phyloP scores from a whole-genome alignment of 2,113 vertebrate species.

The Suncus etruscus region DNA sequence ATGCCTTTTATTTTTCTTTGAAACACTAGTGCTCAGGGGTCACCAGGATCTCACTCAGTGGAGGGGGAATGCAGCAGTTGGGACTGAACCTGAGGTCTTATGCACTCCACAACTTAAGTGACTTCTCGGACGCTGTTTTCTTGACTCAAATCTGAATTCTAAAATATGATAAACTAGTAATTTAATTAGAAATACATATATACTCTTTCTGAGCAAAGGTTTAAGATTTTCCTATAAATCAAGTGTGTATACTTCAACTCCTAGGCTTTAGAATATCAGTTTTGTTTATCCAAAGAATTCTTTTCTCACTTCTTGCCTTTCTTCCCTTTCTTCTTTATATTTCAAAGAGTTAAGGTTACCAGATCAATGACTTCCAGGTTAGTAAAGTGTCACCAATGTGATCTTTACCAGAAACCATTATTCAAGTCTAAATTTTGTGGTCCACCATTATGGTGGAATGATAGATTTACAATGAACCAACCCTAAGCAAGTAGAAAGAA shows the following conservation, averaged over 20 bases:
- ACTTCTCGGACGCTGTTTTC: neutral
- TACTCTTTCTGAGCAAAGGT: conserved; percentile 12
- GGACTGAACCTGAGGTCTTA: no score
- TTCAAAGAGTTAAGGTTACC: conserved; percentile 39
- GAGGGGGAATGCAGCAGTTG: no score
- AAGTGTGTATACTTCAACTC: neutral
- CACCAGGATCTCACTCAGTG: no score
- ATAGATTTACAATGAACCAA: conserved; percentile 45
- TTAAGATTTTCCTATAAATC: neutral
- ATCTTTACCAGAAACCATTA: conserved; percentile 31
- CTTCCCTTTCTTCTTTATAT: neutral
- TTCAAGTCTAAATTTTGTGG: conserved; percentile 55
- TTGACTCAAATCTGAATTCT: conserved; percentile 21
- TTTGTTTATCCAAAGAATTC: neutral
- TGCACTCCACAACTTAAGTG: no score
- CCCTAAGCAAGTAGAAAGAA: conserved; percentile 15
- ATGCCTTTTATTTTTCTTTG: no score
- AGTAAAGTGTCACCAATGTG: neutral
- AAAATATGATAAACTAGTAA: no score
- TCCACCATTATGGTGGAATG: neutral
- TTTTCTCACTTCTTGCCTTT: neutral
- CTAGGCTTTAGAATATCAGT: neutral
- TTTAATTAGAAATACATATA: neutral
- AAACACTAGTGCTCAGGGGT: no score
- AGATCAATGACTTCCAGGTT: conserved; percentile 46